Base-by-base conservation (phyloP, 2,113 vertebrate species). In the Cyanoramphus novaezelandiae region DNA sequence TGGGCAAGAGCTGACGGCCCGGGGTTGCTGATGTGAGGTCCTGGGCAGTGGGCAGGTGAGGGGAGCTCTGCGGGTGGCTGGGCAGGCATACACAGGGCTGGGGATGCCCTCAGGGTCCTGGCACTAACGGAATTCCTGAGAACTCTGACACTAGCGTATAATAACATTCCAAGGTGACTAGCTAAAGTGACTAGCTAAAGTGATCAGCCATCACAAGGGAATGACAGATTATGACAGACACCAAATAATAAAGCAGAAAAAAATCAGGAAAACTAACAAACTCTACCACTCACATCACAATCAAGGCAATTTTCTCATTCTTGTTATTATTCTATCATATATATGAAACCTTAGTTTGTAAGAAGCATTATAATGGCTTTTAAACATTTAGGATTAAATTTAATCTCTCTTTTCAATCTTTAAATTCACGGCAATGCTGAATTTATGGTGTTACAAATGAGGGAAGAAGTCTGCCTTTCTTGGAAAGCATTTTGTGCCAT, bases 401-500 rank as follows among this genome's bases (percentile, higher is more conserved):
- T 84, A 59, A 17, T 69, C 39, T 67, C 52, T 47, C 39, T 74
- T 53, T 55, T 15, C 31, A 68, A 28, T 62, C 52, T 69, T 71
- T 62, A 82, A 90, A 80, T 65, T 35, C 37, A 59, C 65, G 70
- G 29, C 44, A 23, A 21, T 70, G 21, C 23, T 82, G 63, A 80
- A 80, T 93, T 79, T 69, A 52, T 43, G 24, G 21, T n/a, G 18
- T 43, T 91, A 64, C 60, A 27, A 55, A 12, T 72, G 59, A 80
- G 37, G 35, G n/a, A 87, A 69, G 27, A 84, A 72, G 28, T 94
- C 64, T 74, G 16, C 21, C 31, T 82, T 94, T 91, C 82, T 82
- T 90, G 63, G 59, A 95, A 89, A 90, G 49, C 29, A 43, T 95
- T 93, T 88, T 95, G 62, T 84, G 59, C 67, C 50, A 62, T 0